Evolutionary conservation across 2,888 invertebrate species (phyloP).

Genomic region (Rhamnusium bicolor): DNA sequence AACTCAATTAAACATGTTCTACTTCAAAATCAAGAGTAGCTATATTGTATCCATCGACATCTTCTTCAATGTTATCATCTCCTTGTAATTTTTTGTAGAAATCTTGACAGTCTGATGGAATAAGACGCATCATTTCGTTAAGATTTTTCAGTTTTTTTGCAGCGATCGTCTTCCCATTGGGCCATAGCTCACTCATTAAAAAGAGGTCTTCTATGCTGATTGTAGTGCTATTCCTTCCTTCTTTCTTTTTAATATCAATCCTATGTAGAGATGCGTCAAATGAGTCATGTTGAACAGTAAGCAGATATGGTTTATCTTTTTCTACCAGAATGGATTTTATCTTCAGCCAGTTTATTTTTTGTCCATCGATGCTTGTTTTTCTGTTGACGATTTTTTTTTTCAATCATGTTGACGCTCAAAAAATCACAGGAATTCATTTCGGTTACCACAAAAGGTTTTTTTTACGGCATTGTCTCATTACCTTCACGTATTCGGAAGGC

Average conservation of each 20-base stretch:
- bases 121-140: no score
- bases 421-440: no score
- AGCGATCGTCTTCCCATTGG: not conserved
- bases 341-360: conserved; percentile 2
- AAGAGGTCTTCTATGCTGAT: not conserved
- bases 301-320: not conserved
- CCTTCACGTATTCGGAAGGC: no score
- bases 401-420: no score
- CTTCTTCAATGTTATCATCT: no score
- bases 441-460: no score
- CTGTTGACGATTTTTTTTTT: not conserved
- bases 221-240: not conserved
- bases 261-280: not conserved
- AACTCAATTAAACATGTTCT: no score
- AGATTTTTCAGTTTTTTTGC: not conserved
- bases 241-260: not conserved
- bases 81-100: no score
- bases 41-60: no score
- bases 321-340: not conserved
- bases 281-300: not conserved
- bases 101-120: no score
- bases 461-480: no score
- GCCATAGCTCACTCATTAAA: not conserved
- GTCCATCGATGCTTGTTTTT: conserved; percentile 1
- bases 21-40: no score